Base-by-base conservation (phyloP, 2,113 vertebrate species). In the Rhynchomys soricoides region DNA sequence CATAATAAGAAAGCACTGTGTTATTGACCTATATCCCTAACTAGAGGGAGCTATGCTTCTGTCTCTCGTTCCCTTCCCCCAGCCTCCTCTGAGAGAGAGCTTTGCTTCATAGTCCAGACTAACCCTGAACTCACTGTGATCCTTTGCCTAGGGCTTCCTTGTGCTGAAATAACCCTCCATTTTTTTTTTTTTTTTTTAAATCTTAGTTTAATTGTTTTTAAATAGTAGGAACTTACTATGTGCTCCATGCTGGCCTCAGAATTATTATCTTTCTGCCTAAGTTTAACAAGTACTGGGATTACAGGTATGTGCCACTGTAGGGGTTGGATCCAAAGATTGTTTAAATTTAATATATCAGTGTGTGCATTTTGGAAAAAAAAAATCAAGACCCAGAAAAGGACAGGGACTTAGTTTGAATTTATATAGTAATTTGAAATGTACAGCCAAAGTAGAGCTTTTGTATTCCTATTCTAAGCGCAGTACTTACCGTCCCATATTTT, bases 361-460 rank as follows among this genome's bases (percentile, higher is more conserved):
- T 1, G 90, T 94, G 10, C 73, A 57, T 86, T 86, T 88, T 96
- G 86, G 45, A 19, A 89, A 48, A 96, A 96, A 64, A 88, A 92
- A 83, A 94, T 96, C 89, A 95, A 95, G 62, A 93, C 48, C 64
- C 37, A 87, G 75, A 97, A 31, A 95, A 29, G 5, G 50, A 24
- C 89, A 90, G n/a, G 59, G 43, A 81, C 21, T 81, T 91, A 86
- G 50, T 95, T 96, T 81, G 92, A 90, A 50, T 86, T 86, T 90
- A 43, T 34, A 26, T 71, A 79, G 82, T 43, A 88, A 1, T 95
- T 95, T 92, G 82, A 93, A 64, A 52, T 70, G 48, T 50, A 93
- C 15, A 96, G 78, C 70, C 45, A 79, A 55, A 86, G 16, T 81
- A 88, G 45, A 92, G 62, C 75, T 85, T 43, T 43, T 89, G n/a